Evolutionary conservation across 30 jellyfish, hydroid and myxozoan species (phyloP).

Genomic region (Rhopilema esculentum): DNA sequence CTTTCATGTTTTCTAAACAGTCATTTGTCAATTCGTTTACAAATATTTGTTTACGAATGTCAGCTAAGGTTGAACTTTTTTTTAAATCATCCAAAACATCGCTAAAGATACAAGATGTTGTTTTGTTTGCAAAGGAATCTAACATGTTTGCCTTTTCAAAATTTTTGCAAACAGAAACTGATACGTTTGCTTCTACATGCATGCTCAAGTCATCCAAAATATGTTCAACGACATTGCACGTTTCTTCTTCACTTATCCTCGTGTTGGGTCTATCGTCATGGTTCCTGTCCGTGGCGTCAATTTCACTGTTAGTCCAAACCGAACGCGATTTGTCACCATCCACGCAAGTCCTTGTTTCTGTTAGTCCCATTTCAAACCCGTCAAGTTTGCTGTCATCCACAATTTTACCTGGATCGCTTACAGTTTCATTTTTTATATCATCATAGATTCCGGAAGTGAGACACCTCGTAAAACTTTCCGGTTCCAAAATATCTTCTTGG

Average conservation of each 20-base stretch:
- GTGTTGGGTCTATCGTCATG: neutral
- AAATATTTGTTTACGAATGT: neutral
- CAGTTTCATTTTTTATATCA: neutral
- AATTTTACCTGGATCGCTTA: constrained; percentile 2
- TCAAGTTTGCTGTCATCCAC: neutral
- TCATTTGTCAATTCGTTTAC: neutral
- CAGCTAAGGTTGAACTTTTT: neutral
- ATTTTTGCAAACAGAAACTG: constrained; percentile 13
- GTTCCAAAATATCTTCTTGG: neutral
- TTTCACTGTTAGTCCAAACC: neutral
- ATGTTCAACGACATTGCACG: constrained; percentile 10
- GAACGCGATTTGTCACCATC: neutral
- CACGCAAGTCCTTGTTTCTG: neutral
- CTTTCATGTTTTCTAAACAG: neutral
- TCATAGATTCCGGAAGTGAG: constrained; percentile 55
- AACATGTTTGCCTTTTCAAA: neutral
- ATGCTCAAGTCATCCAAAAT: neutral
- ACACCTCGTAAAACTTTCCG: constrained; percentile 26
- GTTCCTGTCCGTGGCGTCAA: neutral
- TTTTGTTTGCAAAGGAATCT: constrained; percentile 27
- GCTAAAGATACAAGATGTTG: constrained; percentile 3
- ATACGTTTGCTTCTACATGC: neutral
- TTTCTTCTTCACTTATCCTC: neutral
- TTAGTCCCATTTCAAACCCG: constrained; percentile 31
- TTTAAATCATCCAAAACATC: neutral